A percentile compares a stretch with the other conserved stretches of the same genome.
Evolutionary conservation across 2,888 invertebrate species (phyloP).

Genomic region (Caenorhabditis sp.): DNA sequence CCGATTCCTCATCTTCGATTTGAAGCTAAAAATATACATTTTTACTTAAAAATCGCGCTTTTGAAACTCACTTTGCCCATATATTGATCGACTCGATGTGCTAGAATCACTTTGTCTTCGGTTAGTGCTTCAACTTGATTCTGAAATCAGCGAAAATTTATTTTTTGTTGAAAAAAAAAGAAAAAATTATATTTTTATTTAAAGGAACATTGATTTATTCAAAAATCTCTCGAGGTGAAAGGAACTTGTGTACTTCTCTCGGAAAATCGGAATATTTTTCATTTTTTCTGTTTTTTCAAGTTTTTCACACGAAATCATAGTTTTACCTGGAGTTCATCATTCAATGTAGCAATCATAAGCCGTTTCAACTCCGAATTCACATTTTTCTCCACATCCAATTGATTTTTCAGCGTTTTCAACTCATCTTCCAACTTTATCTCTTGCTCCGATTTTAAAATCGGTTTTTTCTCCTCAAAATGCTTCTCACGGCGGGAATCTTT

Average conservation of each 20-base stretch:
- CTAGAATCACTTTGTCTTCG: slow-evolving; percentile 88
- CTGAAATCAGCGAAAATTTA: slow-evolving; percentile 71
- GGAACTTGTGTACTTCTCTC: neutral
- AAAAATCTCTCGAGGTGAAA: neutral
- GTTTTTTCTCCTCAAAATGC: neutral
- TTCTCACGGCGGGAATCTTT: neutral
- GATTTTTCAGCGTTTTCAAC: slow-evolving; percentile 20
- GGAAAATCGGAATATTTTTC: neutral
- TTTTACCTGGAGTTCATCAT: slow-evolving; percentile 84
- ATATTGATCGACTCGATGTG: slow-evolving; percentile 84
- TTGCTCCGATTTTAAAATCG: neutral
- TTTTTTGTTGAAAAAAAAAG: neutral
- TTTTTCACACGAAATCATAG: slow-evolving; percentile 63
- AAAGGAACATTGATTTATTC: neutral
- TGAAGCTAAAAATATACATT: slow-evolving; percentile 33
- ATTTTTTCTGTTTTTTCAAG: neutral
- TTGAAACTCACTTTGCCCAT: slow-evolving; percentile 81
- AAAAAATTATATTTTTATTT: neutral
- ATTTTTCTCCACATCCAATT: slow-evolving; percentile 72
- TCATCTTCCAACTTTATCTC: slow-evolving; percentile 30
- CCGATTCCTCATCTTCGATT: slow-evolving; percentile 85
- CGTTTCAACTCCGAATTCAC: slow-evolving; percentile 91
- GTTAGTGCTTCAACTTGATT: slow-evolving; percentile 87
- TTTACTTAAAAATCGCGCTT: neutral
- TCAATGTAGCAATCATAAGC: slow-evolving; percentile 90